phyloP scores from a whole-genome alignment of 2,797 vertebrate species.

The Micromesistius poutassou region DNA sequence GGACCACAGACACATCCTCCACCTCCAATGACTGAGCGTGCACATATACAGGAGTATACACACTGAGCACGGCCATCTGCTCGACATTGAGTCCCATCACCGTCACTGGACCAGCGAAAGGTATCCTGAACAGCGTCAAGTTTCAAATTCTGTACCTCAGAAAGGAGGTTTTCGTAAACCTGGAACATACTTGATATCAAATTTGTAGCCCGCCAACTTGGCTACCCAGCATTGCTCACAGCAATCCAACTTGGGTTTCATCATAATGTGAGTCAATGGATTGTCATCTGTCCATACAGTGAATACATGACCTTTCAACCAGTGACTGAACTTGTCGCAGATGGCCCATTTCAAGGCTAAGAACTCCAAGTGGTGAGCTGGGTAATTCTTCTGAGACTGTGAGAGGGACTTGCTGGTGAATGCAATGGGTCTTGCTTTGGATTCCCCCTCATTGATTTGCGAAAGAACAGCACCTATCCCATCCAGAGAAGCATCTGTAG shows the following conservation, averaged over 20 bases:
- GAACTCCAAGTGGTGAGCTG: background rate
- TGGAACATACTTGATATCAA: too few relatives aligned
- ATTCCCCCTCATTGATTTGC: background rate
- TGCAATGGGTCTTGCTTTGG: too few relatives aligned
- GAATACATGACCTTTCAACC: too few relatives aligned
- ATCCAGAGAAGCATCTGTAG: background rate
- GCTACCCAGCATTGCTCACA: too few relatives aligned
- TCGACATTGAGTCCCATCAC: background rate
- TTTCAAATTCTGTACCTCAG: background rate
- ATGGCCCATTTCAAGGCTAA: too few relatives aligned
- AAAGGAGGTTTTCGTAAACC: background rate
- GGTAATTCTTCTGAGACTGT: background rate
- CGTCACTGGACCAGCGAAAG: background rate
- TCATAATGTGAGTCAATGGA: too few relatives aligned
- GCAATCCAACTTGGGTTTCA: too few relatives aligned
- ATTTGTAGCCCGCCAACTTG: too few relatives aligned
- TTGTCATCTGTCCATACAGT: too few relatives aligned
- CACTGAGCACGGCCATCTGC: background rate
- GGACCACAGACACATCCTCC: background rate
- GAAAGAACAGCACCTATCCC: background rate
- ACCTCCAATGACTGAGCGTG: background rate
- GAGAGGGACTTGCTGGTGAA: background rate
- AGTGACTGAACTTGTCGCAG: too few relatives aligned
- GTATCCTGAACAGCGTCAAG: background rate
- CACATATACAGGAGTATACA: background rate